Percentiles rank a stretch among this genome's conserved stretches.
Conservation (phyloP, 2,113 vertebrate species). For the Mirounga angustirostris region DNA sequence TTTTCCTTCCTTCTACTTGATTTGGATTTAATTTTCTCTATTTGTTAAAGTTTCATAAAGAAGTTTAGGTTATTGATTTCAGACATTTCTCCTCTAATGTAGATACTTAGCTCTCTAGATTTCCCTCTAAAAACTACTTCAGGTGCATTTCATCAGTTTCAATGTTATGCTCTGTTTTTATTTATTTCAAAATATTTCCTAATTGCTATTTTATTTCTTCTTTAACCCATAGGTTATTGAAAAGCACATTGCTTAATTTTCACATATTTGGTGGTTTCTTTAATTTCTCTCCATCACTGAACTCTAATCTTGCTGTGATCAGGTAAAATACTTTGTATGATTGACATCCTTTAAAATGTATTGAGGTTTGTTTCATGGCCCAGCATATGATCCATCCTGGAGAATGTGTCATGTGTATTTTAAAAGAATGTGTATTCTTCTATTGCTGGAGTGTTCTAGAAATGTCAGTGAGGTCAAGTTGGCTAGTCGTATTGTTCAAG, state of each 20-base stretch:
- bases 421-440: not conserved
- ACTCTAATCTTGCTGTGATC: not conserved
- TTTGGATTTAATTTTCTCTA: not conserved
- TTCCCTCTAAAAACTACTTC: not conserved
- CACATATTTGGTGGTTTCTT: not conserved
- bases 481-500: not conserved
- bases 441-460: not conserved
- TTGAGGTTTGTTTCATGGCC: not conserved
- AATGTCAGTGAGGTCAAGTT: not conserved
- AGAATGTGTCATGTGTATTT: not conserved
- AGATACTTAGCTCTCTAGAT: not conserved
- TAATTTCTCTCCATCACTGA: not conserved
- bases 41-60: not conserved
- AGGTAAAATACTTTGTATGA: not conserved
- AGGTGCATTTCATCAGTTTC: not conserved
- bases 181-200: not conserved
- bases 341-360: not conserved
- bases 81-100: not conserved
- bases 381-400: not conserved
- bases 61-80: not conserved
- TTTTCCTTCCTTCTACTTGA: not conserved
- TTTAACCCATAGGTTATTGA: not conserved
- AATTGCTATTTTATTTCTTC: not conserved
- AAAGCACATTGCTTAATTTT: not conserved
- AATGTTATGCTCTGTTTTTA: not conserved